Evolutionary conservation across 2,888 invertebrate species (phyloP).

Genomic region (Ectropis crepuscularia): DNA sequence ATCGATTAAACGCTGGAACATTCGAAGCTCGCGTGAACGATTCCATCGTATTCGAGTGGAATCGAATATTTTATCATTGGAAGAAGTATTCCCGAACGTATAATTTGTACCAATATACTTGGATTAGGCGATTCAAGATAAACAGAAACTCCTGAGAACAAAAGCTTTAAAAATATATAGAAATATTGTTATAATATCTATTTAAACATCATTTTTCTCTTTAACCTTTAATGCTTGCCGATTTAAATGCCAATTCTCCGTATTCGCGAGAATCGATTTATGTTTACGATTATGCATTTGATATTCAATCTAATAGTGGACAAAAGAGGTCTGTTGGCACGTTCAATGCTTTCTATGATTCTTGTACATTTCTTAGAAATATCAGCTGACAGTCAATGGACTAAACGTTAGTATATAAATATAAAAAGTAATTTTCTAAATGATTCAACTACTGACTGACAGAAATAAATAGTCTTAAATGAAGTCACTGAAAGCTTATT

Average conservation of each 20-base stretch:
- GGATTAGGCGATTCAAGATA: slow-evolving; percentile 42
- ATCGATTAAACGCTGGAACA: slow-evolving; percentile 56
- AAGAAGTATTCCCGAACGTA: slow-evolving; percentile 65
- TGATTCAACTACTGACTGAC: no score
- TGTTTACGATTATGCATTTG: slow-evolving; percentile 75
- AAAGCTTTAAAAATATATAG: slow-evolving; percentile 2
- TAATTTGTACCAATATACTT: slow-evolving; percentile 72
- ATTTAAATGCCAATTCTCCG: slow-evolving; percentile 69
- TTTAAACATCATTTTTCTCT: slow-evolving; percentile 40
- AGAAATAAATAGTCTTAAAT: no score
- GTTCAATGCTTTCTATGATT: slow-evolving; percentile 35
- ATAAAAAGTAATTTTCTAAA: no score
- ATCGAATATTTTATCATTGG: slow-evolving; percentile 77
- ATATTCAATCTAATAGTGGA: slow-evolving; percentile 73
- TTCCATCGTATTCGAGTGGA: slow-evolving; percentile 70
- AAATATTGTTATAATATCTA: background rate
- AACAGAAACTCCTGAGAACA: slow-evolving; percentile 24
- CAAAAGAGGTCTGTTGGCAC: slow-evolving; percentile 60
- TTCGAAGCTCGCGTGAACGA: slow-evolving; percentile 78
- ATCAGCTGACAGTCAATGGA: slow-evolving; percentile 18
- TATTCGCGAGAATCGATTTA: slow-evolving; percentile 68
- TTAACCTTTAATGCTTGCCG: slow-evolving; percentile 55
- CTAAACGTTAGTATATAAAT: slow-evolving; percentile 16
- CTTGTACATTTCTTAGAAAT: slow-evolving; percentile 16
- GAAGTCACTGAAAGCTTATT: no score